Base-by-base conservation (phyloP, 2,113 vertebrate genomes). In the Leuciscus idus region DNA sequence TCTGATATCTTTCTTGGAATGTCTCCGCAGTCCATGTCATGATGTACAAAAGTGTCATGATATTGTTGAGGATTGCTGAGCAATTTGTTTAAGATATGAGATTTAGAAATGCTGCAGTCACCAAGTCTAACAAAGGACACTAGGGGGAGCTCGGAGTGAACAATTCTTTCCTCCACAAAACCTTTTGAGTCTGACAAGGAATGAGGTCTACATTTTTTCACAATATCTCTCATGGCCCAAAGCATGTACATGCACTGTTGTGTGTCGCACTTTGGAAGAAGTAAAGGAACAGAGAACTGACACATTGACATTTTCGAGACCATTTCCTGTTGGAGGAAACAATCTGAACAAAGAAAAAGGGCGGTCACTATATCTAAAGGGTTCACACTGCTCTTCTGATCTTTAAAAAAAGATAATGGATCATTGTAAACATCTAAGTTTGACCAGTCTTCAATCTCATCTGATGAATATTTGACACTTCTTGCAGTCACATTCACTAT, bases 111-210 rank as follows among this genome's bases (percentile, higher is more conserved):
- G 17, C 91, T 94, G 80, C 92, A 94, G 11, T 87, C 81, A 28
- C 95, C 95, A 23, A 97, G 72, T 70, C 93, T 93, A 70, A 96
- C 95, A 90, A 96, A 96, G 17, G 96, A 96, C 23, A 94, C 81
- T 85, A 91, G 91, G 52, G 90, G 94, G 19, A 94, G 33, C 26
- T 92, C 10, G 73, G 90, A 84, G 9, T 83, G 33, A 86, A 93
- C 91, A 48, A 96, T 91, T 55, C 89, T 90, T 0, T 90, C 52
- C 74, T 94, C 92, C 30, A 85, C 85, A 50, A 93, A 94, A 2
- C 88, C 86, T 17, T 23, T 88, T 30, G 88, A 83, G 1, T 91
- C 78, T 62, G 28, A 85, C 26, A 93, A 87, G 30, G 88, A 87
- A 28, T 85, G 91, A n/a, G 89, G 83, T 57, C 92, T 90, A 84